A percentile compares a stretch with the other conserved stretches of the same genome.
phyloP scores from a whole-genome alignment of 2,113 vertebrate genomes.

The Xenopus laevis region DNA sequence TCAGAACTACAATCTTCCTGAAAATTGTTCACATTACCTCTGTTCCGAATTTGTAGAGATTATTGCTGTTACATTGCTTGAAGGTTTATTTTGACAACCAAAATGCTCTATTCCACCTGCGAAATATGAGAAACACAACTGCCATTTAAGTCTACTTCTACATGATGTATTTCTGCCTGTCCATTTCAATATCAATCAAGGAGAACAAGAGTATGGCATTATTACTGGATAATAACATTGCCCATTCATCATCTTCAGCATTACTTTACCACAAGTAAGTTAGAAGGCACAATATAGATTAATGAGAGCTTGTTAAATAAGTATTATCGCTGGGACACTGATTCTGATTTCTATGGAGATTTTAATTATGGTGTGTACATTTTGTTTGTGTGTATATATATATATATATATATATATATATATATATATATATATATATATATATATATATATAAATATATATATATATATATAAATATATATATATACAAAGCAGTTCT shows the following conservation, averaged over 20 bases:
- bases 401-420: no score
- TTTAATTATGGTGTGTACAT: neutral
- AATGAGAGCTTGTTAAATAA: neutral
- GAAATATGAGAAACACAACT: slow-evolving; percentile 12
- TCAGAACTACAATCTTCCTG: slow-evolving; percentile 1
- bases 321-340: neutral
- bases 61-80: slow-evolving; percentile 2
- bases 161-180: slow-evolving; percentile 4
- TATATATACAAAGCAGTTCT: no score
- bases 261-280: slow-evolving; percentile 4
- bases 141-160: neutral
- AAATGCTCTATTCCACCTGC: neutral
- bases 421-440: no score
- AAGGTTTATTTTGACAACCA: slow-evolving; percentile 14
- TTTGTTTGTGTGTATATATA: neutral
- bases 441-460: no score
- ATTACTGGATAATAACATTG: slow-evolving; percentile 2
- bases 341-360: neutral
- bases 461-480: no score
- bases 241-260: slow-evolving; percentile 22
- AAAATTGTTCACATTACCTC: slow-evolving; percentile 7
- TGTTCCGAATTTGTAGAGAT: slow-evolving; percentile 1
- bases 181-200: slow-evolving; percentile 7
- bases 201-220: neutral
- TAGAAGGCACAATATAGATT: slow-evolving; percentile 1